Evolutionary conservation across 92 coral and sea anemone species (phyloP).

Genomic region (Pocillopora grandis): DNA sequence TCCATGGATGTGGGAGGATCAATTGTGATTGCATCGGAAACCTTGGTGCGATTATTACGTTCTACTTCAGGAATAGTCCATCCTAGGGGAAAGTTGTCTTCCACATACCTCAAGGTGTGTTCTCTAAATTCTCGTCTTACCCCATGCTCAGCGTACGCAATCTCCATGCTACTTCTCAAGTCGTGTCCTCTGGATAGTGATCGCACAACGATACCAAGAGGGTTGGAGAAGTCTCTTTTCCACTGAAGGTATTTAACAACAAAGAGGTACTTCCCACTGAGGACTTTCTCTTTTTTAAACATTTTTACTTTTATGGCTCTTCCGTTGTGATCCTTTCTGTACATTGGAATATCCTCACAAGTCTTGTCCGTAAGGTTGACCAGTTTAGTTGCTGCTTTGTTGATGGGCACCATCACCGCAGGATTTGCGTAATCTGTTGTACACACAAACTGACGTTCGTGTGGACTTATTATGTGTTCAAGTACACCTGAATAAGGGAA

Average conservation of each 20-base stretch:
- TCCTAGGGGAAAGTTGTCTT: constrained; percentile 33
- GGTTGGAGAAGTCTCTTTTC: constrained; percentile 57
- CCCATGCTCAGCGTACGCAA: constrained; percentile 73
- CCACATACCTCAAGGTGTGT: constrained; percentile 30
- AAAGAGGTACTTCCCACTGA: constrained; percentile 64
- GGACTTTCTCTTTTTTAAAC: constrained; percentile 51
- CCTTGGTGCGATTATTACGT: constrained; percentile 28
- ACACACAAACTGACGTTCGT: constrained; percentile 92
- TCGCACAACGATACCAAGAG: constrained; percentile 76
- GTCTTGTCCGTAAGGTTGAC: constrained; percentile 67
- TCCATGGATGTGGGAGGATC: constrained; percentile 80
- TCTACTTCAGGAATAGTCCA: constrained; percentile 73
- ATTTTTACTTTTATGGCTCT: constrained; percentile 36
- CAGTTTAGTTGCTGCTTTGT: constrained; percentile 74
- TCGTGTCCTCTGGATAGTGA: constrained; percentile 62
- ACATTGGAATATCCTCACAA: constrained; percentile 66
- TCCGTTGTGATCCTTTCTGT: constrained; percentile 37
- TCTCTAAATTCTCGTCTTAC: constrained; percentile 40
- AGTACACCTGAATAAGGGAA: constrained; percentile 61
- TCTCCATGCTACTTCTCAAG: constrained; percentile 42
- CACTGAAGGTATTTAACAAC: constrained; percentile 81
- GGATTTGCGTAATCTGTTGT: constrained; percentile 55
- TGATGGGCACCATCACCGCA: constrained; percentile 79
- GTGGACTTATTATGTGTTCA: constrained; percentile 74
- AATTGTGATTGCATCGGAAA: constrained; percentile 75